Evolutionary conservation across 2,888 invertebrate species (phyloP).

Genomic region (Pherbina coryleti): DNA sequence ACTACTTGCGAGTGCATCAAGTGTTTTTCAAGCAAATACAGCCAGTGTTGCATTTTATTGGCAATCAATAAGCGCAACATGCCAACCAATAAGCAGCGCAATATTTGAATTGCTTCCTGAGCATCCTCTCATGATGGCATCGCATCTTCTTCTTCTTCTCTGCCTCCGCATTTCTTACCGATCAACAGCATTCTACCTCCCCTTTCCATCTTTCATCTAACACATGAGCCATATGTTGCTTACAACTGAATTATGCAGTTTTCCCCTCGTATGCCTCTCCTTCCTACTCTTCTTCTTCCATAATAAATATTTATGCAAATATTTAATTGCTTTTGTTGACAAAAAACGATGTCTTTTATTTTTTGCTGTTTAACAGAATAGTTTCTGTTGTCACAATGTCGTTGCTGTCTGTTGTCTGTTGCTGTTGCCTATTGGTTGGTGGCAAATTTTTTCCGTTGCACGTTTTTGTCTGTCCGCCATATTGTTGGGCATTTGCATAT

Average conservation of each 20-base stretch:
- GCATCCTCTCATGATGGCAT: not conserved
- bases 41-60: constrained; percentile 9
- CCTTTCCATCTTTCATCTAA: not conserved
- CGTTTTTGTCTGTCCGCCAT: not conserved
- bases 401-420: not conserved
- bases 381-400: not conserved
- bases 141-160: not conserved
- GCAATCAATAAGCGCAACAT: constrained; percentile 18
- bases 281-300: too few species aligned
- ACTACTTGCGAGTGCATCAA: too few species aligned
- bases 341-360: not conserved
- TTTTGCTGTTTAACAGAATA: not conserved
- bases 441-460: constrained; percentile 1
- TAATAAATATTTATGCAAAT: not conserved
- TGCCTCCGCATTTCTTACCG: not conserved
- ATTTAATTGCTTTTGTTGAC: constrained; percentile 7
- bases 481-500: not conserved
- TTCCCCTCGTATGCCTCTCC: not conserved
- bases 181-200: not conserved
- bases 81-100: too few species aligned
- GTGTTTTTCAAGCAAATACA: constrained; percentile 11
- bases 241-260: constrained; percentile 17
- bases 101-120: not conserved
- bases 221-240: constrained; percentile 1
- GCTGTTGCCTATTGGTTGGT: not conserved